Evolutionary conservation across 1,140 invertebrate species (phyloP), one percentile per base, ranked within the genome.

Genomic region (Glomeris maerens): DNA sequence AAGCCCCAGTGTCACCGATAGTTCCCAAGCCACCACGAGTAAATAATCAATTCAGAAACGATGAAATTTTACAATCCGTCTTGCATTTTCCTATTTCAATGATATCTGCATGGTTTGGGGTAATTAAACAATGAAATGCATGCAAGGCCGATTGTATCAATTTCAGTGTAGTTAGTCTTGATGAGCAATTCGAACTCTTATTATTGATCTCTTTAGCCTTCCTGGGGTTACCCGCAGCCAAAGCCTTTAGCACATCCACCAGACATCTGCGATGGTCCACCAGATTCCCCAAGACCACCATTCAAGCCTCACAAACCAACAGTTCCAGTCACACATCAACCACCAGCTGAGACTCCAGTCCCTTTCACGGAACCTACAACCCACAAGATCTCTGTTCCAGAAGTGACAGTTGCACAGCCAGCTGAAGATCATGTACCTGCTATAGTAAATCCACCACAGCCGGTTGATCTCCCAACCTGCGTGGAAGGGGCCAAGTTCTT

Each of bases 1-100:
- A 60, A 1, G 84, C 90, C 0, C 83, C 83, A 2, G 70, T 76
- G 51, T 76, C 81, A 38, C 47, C 55, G 50, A 17, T 14, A 27
- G 13, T 20, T 10, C 47, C 5, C 25, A 21, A 2, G 17, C 41
- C 39, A 28, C 5, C 46, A 52, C 28, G 39, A 50, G 46, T 23
- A 22, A 46, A 7, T 22, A 23, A 10, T 31, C 17, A 10, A 41
- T 28, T 3, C 47, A 4, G 40, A n/a, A n/a, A n/a, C n/a, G n/a
- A n/a, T n/a, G n/a, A n/a, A n/a, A n/a, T n/a, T n/a, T n/a, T n/a
- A n/a, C 40, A 42, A 42, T 25, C 40, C 40, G 5, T 42, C 10
- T 21, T 25, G 17, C 20, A 42, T 7, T 42, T 5, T 21, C 20
- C 17, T 7, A 42, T 5, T 7, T 5, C 25, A 42, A n/a, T n/a